Conservation (phyloP, 1,140 invertebrate genomes). For the Trachymyrmex cornetzi region DNA sequence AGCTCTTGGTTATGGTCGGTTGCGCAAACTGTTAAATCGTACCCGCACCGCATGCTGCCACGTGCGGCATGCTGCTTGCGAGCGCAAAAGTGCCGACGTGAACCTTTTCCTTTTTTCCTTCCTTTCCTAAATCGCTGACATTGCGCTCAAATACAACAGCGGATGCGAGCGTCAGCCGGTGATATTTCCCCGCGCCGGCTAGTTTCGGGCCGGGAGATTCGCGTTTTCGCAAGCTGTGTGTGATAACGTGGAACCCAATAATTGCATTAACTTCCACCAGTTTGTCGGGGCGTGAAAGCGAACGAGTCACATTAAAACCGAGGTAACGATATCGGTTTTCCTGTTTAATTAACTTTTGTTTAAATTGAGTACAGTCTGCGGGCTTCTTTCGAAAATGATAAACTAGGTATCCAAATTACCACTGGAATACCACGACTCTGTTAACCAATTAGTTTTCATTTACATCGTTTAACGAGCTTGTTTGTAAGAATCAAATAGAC, state of each 20-base stretch:
- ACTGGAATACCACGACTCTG: conserved; percentile 1
- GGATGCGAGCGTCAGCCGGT: conserved; percentile 1
- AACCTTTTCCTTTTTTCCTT: not conserved
- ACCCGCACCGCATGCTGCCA: not conserved
- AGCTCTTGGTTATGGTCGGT: conserved; percentile 34
- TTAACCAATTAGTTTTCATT: conserved; percentile 31
- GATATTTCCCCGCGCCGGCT: conserved; percentile 17
- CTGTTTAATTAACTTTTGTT: conserved; percentile 56
- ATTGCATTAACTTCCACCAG: conserved; percentile 41
- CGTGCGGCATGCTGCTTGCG: conserved; percentile 13
- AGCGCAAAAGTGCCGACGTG: conserved; percentile 40
- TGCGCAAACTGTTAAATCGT: conserved; percentile 15
- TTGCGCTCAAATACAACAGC: not conserved
- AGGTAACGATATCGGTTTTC: conserved; percentile 37
- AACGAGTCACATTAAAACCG: conserved; percentile 23
- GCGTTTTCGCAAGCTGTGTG: conserved; percentile 26
- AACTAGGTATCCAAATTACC: conserved; percentile 8
- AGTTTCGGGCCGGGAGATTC: not conserved
- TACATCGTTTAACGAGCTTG: not conserved
- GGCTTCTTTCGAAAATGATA: conserved; percentile 12
- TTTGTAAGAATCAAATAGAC: conserved; percentile 19
- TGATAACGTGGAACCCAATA: conserved; percentile 46
- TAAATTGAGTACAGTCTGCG: not conserved
- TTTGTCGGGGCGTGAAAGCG: not conserved
- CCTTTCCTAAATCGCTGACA: conserved; percentile 33